Conservation (phyloP, 2,113 vertebrate genomes). For the Chamaetylas fuelleborni region DNA sequence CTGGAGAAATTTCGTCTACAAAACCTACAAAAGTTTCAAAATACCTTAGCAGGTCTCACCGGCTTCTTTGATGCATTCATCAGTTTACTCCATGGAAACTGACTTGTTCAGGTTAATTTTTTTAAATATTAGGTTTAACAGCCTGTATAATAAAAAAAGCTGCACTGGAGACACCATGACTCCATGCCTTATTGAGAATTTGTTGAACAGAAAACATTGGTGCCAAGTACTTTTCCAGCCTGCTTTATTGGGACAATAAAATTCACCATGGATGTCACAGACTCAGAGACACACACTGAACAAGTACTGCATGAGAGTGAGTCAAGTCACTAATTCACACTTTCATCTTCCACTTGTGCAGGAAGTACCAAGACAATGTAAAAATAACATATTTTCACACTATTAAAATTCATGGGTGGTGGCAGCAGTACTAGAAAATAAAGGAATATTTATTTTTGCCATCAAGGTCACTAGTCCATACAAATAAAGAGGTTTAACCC, state of each 20-base stretch:
- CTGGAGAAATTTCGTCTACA: neutral
- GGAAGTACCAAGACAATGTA: neutral
- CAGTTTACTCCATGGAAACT: neutral
- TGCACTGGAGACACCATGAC: neutral
- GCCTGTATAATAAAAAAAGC: neutral
- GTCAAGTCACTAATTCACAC: neutral
- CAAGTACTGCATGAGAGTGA: neutral
- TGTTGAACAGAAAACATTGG: neutral
- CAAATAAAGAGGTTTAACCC: constrained; percentile 45
- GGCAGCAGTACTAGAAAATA: neutral
- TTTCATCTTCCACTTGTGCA: neutral
- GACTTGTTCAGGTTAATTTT: neutral
- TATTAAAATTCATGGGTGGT: neutral
- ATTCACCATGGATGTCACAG: neutral
- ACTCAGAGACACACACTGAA: neutral
- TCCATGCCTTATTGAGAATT: neutral
- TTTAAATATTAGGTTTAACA: neutral
- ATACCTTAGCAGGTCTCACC: neutral
- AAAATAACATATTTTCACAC: neutral
- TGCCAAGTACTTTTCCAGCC: neutral
- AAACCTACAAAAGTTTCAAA: neutral
- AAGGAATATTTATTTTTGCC: neutral
- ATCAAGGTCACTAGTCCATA: neutral
- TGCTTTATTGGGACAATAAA: neutral
- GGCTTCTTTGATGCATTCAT: neutral